phyloP scores from a whole-genome alignment of 2,888 invertebrate species.

The Ophion obscuratus region DNA sequence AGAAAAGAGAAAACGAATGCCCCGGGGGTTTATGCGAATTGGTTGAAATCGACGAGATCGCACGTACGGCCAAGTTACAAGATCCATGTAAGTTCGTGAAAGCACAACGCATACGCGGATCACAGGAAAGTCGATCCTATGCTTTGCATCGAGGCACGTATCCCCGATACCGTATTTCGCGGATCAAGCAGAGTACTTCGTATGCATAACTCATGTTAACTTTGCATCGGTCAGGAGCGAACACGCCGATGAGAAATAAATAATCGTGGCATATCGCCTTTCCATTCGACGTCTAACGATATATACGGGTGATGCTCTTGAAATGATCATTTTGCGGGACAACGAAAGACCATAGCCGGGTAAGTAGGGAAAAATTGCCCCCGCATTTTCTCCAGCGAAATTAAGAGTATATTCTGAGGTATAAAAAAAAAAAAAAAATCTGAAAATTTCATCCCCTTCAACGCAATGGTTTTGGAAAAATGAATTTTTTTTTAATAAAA shows the following conservation, averaged over 20 bases:
- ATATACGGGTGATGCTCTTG: too few species aligned
- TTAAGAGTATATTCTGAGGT: too few species aligned
- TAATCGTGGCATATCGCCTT: background rate
- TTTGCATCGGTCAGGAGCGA: slow-evolving; percentile 1
- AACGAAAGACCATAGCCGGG: too few species aligned
- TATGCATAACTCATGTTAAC: slow-evolving; percentile 48
- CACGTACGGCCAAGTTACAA: background rate
- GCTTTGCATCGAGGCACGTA: slow-evolving; percentile 58
- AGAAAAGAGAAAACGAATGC: background rate
- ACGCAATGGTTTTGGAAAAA: too few species aligned
- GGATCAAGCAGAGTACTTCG: slow-evolving; percentile 31
- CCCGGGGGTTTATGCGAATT: background rate
- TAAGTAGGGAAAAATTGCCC: too few species aligned
- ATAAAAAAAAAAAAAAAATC: too few species aligned
- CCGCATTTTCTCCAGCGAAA: too few species aligned
- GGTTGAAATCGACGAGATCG: background rate
- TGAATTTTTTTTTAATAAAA: too few species aligned
- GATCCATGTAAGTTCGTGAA: slow-evolving; percentile 5
- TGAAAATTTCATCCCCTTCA: too few species aligned
- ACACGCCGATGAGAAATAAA: slow-evolving; percentile 3
- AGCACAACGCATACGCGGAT: background rate
- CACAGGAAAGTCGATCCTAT: slow-evolving; percentile 52
- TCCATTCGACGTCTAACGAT: slow-evolving; percentile 12
- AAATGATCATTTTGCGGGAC: too few species aligned
- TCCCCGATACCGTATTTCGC: slow-evolving; percentile 44